A percentile compares a stretch with the other conserved stretches of the same genome.
Evolutionary conservation across 2,888 invertebrate species (phyloP).

Genomic region (Oscheius sp.): DNA sequence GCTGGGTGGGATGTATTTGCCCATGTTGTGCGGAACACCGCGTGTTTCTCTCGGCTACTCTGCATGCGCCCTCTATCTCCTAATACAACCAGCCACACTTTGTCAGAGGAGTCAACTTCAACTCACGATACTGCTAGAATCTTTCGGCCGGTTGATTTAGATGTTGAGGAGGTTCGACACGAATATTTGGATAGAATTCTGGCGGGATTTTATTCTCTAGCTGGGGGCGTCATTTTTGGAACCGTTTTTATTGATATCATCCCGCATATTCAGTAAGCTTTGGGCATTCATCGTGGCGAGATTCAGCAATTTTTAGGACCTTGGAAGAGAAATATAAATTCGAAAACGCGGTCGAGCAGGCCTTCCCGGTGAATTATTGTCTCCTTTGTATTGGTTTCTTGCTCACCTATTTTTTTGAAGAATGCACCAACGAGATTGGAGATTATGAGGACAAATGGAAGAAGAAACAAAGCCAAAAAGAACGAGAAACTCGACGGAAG

Average conservation of each 20-base stretch:
- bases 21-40: too few species aligned
- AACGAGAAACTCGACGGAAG: too few species aligned
- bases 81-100: too few species aligned
- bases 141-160: too few species aligned
- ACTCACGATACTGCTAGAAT: too few species aligned
- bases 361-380: background rate
- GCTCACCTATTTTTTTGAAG: background rate
- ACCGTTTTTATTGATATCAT: slow-evolving; percentile 7
- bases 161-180: background rate
- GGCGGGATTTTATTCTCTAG: background rate
- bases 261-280: background rate
- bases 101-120: too few species aligned
- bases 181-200: background rate
- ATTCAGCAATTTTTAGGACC: background rate
- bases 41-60: too few species aligned
- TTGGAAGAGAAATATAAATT: background rate
- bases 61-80: too few species aligned
- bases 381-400: background rate
- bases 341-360: background rate
- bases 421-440: background rate
- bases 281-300: background rate
- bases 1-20: too few species aligned
- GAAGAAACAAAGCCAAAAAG: background rate
- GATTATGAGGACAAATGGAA: background rate
- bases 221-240: slow-evolving; percentile 1